Evolutionary conservation across 2,797 vertebrate genomes (phyloP).

Genomic region (Tamandua tetradactyla): DNA sequence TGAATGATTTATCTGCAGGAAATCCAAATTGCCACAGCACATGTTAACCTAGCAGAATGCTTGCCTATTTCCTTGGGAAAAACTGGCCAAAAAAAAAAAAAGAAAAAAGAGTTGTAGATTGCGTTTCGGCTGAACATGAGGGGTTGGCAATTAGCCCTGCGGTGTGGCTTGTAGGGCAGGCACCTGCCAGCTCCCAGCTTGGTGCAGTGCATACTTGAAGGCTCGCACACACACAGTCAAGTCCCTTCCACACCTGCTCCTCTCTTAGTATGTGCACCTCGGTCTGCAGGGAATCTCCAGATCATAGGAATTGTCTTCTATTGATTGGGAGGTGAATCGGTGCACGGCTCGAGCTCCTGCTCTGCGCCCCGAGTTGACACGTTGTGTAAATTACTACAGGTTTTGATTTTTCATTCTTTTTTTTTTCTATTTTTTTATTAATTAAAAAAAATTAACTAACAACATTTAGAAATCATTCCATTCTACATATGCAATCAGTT

Average conservation of each 20-base stretch:
- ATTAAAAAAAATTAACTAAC: no score
- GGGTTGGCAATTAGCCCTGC: slow-evolving; percentile 85
- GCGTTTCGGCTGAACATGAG: slow-evolving; percentile 77
- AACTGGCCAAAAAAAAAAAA: slow-evolving; percentile 63
- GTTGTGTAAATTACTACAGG: slow-evolving; percentile 72
- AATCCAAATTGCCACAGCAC: slow-evolving; percentile 84
- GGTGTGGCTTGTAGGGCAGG: no score
- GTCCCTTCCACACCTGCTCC: slow-evolving; percentile 92
- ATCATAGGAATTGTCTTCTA: slow-evolving; percentile 88
- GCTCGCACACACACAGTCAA: slow-evolving; percentile 86
- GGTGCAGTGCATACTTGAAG: slow-evolving; percentile 68
- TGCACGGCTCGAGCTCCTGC: slow-evolving; percentile 42
- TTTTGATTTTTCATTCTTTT: slow-evolving; percentile 70
- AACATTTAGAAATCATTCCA: no score
- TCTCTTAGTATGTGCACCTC: slow-evolving; percentile 87
- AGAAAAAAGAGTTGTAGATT: slow-evolving; percentile 81
- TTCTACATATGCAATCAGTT: no score
- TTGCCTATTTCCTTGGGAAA: slow-evolving; percentile 85
- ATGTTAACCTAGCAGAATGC: slow-evolving; percentile 84
- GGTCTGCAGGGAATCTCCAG: slow-evolving; percentile 83
- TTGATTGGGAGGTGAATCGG: slow-evolving; percentile 80
- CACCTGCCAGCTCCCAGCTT: slow-evolving; percentile 73
- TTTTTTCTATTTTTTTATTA: no score
- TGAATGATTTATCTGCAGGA: slow-evolving; percentile 88
- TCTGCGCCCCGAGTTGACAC: slow-evolving; percentile 63